Conservation (phyloP, 1,140 invertebrate genomes). For the Zelostemma sp. region DNA sequence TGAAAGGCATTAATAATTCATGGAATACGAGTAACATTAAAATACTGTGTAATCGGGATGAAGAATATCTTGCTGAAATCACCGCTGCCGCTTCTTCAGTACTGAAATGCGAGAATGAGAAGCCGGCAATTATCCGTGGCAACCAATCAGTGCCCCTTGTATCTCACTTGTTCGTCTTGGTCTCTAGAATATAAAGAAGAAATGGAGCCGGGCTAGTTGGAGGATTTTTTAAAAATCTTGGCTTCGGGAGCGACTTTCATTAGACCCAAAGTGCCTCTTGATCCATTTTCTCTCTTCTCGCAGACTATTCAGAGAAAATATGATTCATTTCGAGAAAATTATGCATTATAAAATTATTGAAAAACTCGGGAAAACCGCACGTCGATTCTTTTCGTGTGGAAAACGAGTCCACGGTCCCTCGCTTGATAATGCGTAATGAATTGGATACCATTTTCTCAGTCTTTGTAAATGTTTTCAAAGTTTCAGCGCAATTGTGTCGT, state of each 20-base stretch:
- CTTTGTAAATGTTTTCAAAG: neutral
- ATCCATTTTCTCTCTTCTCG: conserved; percentile 7
- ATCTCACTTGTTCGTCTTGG: conserved; percentile 31
- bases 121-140: conserved; percentile 53
- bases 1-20: too few relatives aligned
- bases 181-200: conserved; percentile 46
- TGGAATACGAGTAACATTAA: too few relatives aligned
- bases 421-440: too few relatives aligned
- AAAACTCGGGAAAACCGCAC: too few relatives aligned
- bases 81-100: conserved; percentile 10
- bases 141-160: conserved; percentile 58
- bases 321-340: conserved; percentile 3
- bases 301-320: conserved; percentile 9
- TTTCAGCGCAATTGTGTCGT: conserved; percentile 21
- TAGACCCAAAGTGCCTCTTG: conserved; percentile 35
- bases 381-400: too few relatives aligned
- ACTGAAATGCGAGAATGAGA: conserved; percentile 24
- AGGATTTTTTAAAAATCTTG: conserved; percentile 54
- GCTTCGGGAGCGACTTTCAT: conserved; percentile 53
- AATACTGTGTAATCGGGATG: too few relatives aligned
- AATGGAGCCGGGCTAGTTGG: conserved; percentile 11
- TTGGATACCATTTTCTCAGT: neutral
- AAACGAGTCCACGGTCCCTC: too few relatives aligned
- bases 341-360: neutral
- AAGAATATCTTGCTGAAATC: neutral